phyloP scores from a whole-genome alignment of 2,113 vertebrate species.

The Phyllopteryx taeniolatus region DNA sequence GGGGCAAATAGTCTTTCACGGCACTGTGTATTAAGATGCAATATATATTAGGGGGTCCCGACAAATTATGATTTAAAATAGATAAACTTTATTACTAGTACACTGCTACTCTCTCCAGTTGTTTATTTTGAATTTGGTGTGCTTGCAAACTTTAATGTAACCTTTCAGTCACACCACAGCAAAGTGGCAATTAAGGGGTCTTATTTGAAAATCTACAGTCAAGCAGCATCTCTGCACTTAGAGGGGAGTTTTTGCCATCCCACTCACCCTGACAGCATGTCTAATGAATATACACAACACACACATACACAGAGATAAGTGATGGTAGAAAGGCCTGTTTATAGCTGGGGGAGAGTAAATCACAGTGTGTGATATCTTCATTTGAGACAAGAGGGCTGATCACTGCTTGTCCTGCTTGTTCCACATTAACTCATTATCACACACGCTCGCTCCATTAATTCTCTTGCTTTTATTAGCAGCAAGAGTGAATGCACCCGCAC shows the following conservation, averaged over 20 bases:
- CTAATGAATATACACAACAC: conserved; percentile 24
- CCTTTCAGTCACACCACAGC: conserved; percentile 20
- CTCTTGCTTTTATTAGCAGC: conserved; percentile 88
- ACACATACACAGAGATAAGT: conserved; percentile 16
- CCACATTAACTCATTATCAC: conserved; percentile 97
- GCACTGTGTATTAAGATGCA: no score
- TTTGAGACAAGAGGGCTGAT: conserved; percentile 80
- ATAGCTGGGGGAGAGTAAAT: conserved; percentile 67
- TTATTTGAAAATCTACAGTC: conserved; percentile 21
- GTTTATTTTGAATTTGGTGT: conserved; percentile 19
- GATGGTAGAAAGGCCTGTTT: conserved; percentile 54
- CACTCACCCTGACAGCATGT: conserved; percentile 21
- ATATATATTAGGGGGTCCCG: background rate
- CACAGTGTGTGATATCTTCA: conserved; percentile 85
- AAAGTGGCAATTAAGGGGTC: conserved; percentile 23
- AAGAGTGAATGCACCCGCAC: conserved; percentile 64
- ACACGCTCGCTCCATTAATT: conserved; percentile 94
- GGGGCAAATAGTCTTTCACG: no score
- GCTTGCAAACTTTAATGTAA: conserved; percentile 12
- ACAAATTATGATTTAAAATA: background rate
- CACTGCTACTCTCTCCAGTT: background rate
- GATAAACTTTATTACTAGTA: background rate
- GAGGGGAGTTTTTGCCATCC: conserved; percentile 23
- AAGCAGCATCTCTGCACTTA: conserved; percentile 21
- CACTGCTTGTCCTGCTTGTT: conserved; percentile 83